A percentile compares a stretch with the other conserved stretches of the same genome.
Evolutionary conservation across 2,888 invertebrate species (phyloP).

Genomic region (Aelia acuminata): DNA sequence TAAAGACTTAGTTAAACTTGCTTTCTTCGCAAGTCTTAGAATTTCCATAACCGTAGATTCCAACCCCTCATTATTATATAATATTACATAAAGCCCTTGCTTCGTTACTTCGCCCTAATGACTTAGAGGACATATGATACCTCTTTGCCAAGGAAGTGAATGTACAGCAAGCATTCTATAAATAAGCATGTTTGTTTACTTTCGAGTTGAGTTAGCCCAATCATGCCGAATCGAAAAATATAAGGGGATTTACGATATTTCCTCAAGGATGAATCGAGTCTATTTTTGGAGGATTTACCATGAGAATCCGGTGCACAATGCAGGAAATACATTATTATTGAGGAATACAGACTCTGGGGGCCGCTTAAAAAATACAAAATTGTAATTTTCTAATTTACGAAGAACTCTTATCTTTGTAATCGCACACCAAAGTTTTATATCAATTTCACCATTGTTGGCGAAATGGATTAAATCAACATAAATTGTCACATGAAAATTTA

Average conservation of each 20-base stretch:
- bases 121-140: background rate
- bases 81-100: background rate
- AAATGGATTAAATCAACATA: no score
- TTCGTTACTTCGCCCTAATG: background rate
- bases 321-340: background rate
- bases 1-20: no score
- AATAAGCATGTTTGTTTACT: slow-evolving; percentile 8
- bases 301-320: background rate
- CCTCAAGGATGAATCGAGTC: background rate
- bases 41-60: no score
- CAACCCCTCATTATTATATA: no score
- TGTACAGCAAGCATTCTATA: background rate
- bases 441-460: no score
- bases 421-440: no score
- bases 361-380: no score
- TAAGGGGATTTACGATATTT: background rate
- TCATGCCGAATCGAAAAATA: background rate
- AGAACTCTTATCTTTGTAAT: no score
- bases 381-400: no score
- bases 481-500: no score
- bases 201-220: background rate
- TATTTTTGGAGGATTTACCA: background rate
- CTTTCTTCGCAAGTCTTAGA: no score
- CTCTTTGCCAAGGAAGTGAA: background rate
- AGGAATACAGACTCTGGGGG: no score